Evolutionary conservation across 1,140 invertebrate genomes (phyloP).

Genomic region (Antheraea mylitta): DNA sequence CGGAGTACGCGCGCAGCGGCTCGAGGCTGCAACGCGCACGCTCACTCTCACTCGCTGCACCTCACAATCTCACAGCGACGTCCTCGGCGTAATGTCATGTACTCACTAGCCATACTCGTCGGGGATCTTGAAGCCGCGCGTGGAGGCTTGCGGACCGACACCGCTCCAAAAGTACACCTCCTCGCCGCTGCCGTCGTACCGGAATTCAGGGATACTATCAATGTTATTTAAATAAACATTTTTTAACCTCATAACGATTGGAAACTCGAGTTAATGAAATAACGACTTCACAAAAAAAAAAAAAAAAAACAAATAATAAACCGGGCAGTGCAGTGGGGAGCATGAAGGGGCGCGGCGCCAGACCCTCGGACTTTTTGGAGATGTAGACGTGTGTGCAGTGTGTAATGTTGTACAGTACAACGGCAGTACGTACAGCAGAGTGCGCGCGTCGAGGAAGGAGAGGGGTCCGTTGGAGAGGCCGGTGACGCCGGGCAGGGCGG

Average conservation of each 20-base stretch:
- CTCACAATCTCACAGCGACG: too few relatives aligned
- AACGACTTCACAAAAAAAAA: too few relatives aligned
- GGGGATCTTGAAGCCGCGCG: constrained; percentile 89
- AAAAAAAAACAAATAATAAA: too few relatives aligned
- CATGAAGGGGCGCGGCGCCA: constrained; percentile 84
- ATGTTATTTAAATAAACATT: too few relatives aligned
- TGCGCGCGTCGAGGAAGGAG: constrained; percentile 90
- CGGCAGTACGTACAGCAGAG: constrained; percentile 73
- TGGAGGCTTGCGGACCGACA: constrained; percentile 90
- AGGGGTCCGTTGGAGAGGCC: constrained; percentile 84
- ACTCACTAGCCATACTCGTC: constrained; percentile 97
- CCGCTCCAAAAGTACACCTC: constrained; percentile 94
- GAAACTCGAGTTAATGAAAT: too few relatives aligned
- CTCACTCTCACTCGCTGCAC: neutral
- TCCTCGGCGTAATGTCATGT: neutral
- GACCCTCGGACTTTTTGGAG: constrained; percentile 83
- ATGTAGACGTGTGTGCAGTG: neutral
- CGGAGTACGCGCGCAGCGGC: constrained; percentile 80
- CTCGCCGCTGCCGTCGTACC: constrained; percentile 87
- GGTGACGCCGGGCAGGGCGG: constrained; percentile 58
- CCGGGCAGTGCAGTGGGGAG: constrained; percentile 79
- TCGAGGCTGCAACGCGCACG: constrained; percentile 44
- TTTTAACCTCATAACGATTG: too few relatives aligned
- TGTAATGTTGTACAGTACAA: too few relatives aligned
- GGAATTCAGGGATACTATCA: constrained; percentile 83